Percentiles rank a stretch among this genome's conserved stretches.
These are phyloP conservation scores for Mythimna pallens DNA, from an alignment of 2,888 invertebrate species.

Conservation along the genomic window DNA sequence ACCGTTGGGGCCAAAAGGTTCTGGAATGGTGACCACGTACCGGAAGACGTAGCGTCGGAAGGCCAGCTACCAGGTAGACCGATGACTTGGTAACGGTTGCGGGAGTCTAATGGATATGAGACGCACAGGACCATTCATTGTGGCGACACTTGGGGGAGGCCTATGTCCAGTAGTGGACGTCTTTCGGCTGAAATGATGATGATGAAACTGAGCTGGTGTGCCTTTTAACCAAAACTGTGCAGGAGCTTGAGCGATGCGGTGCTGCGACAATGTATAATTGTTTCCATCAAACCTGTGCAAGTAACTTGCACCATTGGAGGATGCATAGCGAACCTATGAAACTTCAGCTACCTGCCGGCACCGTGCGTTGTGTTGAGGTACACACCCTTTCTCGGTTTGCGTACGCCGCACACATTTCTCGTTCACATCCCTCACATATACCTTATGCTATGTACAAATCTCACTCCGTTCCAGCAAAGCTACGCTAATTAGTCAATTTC, in stretches of 20 bases:
- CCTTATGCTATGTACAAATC: neutral
- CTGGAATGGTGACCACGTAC: too few relatives aligned
- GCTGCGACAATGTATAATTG: neutral
- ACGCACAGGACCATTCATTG: too few relatives aligned
- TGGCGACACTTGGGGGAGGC: too few relatives aligned
- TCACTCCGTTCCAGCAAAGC: neutral
- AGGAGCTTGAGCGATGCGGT: neutral
- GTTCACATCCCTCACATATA: neutral
- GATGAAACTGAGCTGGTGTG: conserved; percentile 3
- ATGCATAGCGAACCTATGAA: too few relatives aligned
- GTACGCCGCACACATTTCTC: neutral
- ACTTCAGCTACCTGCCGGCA: neutral
- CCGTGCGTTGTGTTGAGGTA: neutral
- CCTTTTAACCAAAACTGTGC: neutral
- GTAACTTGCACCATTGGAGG: neutral
- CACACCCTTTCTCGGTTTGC: neutral
- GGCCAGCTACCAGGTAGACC: too few relatives aligned
- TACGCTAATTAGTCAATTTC: neutral
- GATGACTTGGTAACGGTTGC: too few relatives aligned
- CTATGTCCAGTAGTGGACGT: too few relatives aligned
- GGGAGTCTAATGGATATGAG: too few relatives aligned
- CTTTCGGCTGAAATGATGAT: too few relatives aligned
- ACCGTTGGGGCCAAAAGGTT: too few relatives aligned
- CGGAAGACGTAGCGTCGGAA: too few relatives aligned
- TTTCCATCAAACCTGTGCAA: neutral